Evolutionary conservation across 2,888 invertebrate genomes (phyloP).

Genomic region (Rhagonycha lutea): DNA sequence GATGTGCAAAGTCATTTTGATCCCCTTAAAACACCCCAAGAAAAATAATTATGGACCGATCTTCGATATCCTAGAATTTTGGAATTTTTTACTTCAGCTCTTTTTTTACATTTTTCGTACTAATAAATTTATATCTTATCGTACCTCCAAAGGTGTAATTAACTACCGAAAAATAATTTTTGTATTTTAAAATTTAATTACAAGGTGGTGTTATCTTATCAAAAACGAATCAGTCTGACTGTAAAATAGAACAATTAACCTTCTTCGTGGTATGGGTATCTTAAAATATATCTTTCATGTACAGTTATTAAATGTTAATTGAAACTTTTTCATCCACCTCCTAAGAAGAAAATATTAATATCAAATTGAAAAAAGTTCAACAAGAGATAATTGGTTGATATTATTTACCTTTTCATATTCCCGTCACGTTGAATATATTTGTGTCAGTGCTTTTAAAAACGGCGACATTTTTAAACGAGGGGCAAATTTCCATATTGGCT

Average conservation of each 20-base stretch:
- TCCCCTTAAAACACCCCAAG: not conserved
- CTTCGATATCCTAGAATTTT: not conserved
- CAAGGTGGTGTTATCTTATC: constrained; percentile 18
- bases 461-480: constrained; percentile 10
- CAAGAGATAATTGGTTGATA: constrained; percentile 4
- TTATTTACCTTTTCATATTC: constrained; percentile 9
- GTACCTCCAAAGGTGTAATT: constrained; percentile 13
- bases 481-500: constrained; percentile 22
- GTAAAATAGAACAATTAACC: constrained; percentile 16
- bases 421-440: constrained; percentile 15
- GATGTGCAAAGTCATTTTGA: not conserved
- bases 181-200: constrained; percentile 20
- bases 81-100: not conserved
- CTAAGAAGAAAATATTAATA: not conserved
- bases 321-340: not conserved
- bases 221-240: constrained; percentile 9
- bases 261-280: not conserved
- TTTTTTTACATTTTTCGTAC: not conserved
- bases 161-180: constrained; percentile 21
- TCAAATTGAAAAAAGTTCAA: not conserved
- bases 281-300: constrained; percentile 4
- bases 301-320: constrained; percentile 12
- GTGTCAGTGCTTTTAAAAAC: constrained; percentile 11
- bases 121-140: not conserved
- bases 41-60: not conserved